Evolutionary conservation across 2,888 invertebrate species (phyloP).

Genomic region (Nudaria mundana): DNA sequence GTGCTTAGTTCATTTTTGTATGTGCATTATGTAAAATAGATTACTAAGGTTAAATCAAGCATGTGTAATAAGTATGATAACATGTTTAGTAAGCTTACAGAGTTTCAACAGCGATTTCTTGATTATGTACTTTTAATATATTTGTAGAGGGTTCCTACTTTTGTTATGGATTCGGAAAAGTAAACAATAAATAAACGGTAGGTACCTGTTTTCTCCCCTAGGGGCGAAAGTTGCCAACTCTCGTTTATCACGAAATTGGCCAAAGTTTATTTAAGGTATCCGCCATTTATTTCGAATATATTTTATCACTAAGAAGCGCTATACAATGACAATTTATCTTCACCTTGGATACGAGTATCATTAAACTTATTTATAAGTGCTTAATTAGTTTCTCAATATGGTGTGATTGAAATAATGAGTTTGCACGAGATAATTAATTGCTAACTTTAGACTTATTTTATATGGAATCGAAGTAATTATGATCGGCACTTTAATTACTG

Average conservation of each 20-base stretch:
- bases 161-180: slow-evolving; percentile 1
- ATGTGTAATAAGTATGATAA: too few relatives aligned
- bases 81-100: background rate
- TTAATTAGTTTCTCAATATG: slow-evolving; percentile 6
- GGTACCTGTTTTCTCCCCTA: slow-evolving; percentile 28
- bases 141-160: background rate
- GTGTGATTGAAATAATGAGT: too few relatives aligned
- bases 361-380: slow-evolving; percentile 11
- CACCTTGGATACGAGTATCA: slow-evolving; percentile 14
- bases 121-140: background rate
- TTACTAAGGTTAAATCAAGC: too few relatives aligned
- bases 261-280: slow-evolving; percentile 47
- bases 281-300: slow-evolving; percentile 26
- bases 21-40: too few relatives aligned
- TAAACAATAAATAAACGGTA: slow-evolving; percentile 19
- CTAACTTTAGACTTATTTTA: background rate
- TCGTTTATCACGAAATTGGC: slow-evolving; percentile 55
- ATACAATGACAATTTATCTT: slow-evolving; percentile 18
- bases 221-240: slow-evolving; percentile 42
- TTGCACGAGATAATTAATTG: background rate
- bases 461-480: background rate
- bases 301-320: slow-evolving; percentile 22
- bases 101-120: slow-evolving; percentile 20
- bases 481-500: background rate
- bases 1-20: too few relatives aligned